These are phyloP conservation scores for Gadus chalcogrammus DNA, from an alignment of 2,113 vertebrate species.

Conservation along the genomic window DNA sequence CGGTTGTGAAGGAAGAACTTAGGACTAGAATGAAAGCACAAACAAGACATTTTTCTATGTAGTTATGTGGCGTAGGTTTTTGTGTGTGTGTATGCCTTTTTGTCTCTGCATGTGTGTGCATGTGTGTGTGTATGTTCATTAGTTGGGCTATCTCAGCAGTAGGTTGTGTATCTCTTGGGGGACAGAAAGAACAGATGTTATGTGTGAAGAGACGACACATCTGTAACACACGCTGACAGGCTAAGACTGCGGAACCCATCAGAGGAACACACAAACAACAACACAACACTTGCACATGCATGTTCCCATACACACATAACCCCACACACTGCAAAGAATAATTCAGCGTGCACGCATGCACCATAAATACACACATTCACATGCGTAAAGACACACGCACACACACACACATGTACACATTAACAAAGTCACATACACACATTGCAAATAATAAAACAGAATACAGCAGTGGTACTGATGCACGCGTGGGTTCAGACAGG, in stretches of 20 bases:
- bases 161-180: background rate
- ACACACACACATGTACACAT: conserved; percentile 7
- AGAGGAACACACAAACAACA: too few species aligned
- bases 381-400: background rate
- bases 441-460: too few species aligned
- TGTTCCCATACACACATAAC: background rate
- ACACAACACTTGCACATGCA: background rate
- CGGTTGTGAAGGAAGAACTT: too few species aligned
- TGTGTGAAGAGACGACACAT: too few species aligned
- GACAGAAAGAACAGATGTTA: conserved; percentile 1
- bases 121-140: conserved; percentile 22
- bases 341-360: too few species aligned
- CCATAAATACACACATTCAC: background rate
- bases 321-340: background rate
- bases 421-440: too few species aligned
- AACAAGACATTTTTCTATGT: too few species aligned
- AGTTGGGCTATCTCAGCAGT: too few species aligned
- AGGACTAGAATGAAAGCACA: too few species aligned
- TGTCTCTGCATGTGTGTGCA: conserved; percentile 1
- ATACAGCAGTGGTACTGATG: background rate
- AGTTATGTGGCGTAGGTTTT: background rate
- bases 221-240: too few species aligned
- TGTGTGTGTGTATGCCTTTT: background rate
- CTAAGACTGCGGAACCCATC: too few species aligned
- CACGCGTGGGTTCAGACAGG: background rate